These are phyloP conservation scores for Lamellibrachia luymesi DNA, from an alignment of 1,140 invertebrate species.

Conservation along the genomic window DNA sequence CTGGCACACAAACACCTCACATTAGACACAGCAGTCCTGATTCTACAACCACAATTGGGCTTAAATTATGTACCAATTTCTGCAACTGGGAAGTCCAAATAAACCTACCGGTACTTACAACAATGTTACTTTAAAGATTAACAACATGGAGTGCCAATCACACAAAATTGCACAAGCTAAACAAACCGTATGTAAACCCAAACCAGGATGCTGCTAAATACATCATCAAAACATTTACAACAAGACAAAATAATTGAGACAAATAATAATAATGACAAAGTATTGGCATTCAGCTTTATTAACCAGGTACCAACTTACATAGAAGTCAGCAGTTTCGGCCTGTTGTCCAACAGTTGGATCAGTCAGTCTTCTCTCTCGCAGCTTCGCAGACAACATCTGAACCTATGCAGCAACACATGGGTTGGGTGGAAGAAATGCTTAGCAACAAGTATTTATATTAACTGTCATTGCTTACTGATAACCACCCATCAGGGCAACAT, in stretches of 20 bases:
- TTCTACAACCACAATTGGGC: background rate
- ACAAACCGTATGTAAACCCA: no score
- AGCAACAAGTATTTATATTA: background rate
- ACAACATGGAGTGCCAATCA: no score
- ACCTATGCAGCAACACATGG: background rate
- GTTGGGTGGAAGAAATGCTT: background rate
- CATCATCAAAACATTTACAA: background rate
- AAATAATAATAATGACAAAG: background rate
- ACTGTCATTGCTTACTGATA: background rate
- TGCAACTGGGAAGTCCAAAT: no score
- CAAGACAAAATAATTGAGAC: background rate
- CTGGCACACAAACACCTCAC: background rate
- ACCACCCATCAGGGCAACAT: background rate
- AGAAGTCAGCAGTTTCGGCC: conserved; percentile 23
- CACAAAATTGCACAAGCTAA: no score
- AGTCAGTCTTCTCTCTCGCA: conserved; percentile 20
- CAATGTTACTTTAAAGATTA: no score
- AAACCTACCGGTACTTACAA: no score
- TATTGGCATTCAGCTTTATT: background rate
- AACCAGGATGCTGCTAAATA: no score
- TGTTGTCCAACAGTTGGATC: conserved; percentile 31
- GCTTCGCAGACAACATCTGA: conserved; percentile 12
- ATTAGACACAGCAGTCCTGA: background rate
- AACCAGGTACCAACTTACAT: background rate
- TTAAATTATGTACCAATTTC: background rate